Percentiles rank a stretch among this genome's conserved stretches.
These are phyloP conservation scores for Phymastichus coffea DNA, from an alignment of 1,140 invertebrate genomes.

Conservation along the genomic window DNA sequence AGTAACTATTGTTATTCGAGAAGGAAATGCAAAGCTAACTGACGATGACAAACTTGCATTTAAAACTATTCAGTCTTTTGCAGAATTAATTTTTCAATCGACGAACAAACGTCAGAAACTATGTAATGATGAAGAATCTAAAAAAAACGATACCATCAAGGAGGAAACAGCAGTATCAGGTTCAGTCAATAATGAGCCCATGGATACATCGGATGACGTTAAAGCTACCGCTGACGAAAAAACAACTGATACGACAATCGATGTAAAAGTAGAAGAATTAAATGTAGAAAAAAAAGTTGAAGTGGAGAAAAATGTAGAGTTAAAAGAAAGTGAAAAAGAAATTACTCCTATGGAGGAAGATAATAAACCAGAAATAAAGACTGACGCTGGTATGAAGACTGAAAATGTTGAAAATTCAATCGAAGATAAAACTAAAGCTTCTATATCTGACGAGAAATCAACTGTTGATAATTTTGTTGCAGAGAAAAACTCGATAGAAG, in stretches of 20 bases:
- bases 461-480: slow-evolving; percentile 1
- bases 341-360: slow-evolving; percentile 21
- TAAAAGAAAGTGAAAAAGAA: slow-evolving; percentile 16
- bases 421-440: slow-evolving; percentile 11
- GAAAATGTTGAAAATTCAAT: slow-evolving; percentile 26
- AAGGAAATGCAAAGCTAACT: slow-evolving; percentile 72
- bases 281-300: slow-evolving; percentile 14
- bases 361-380: slow-evolving; percentile 13
- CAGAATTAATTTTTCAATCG: slow-evolving; percentile 52
- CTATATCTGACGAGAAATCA: slow-evolving; percentile 11
- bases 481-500: slow-evolving; percentile 9
- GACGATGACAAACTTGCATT: slow-evolving; percentile 63
- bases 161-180: not conserved
- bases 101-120: slow-evolving; percentile 48
- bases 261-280: slow-evolving; percentile 10
- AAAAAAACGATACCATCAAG: slow-evolving; percentile 28
- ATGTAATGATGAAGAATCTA: slow-evolving; percentile 35
- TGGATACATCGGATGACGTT: slow-evolving; percentile 44
- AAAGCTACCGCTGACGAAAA: slow-evolving; percentile 31
- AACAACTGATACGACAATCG: slow-evolving; percentile 12
- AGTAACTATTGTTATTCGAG: slow-evolving; percentile 68
- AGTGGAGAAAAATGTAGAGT: slow-evolving; percentile 13
- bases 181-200: slow-evolving; percentile 36
- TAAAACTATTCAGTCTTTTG: slow-evolving; percentile 61
- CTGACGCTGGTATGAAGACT: slow-evolving; percentile 11